These are phyloP conservation scores for Amaurobius ferox DNA, from an alignment of 2,888 invertebrate genomes.

Conservation along the genomic window DNA sequence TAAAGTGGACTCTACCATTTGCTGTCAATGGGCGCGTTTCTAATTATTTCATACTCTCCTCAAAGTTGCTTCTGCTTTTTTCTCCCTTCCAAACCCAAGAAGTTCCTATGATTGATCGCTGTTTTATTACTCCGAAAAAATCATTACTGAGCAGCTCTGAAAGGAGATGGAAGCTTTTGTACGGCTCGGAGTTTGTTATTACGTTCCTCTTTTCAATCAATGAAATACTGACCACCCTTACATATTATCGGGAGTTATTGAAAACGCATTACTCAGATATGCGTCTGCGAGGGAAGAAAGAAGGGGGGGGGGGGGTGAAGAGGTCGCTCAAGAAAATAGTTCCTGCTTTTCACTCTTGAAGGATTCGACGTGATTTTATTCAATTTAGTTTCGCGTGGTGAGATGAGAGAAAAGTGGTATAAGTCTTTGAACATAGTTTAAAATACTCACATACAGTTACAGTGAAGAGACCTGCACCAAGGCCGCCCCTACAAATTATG, in stretches of 20 bases:
- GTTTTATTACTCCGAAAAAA: constrained; percentile 8
- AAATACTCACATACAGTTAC: too few relatives aligned
- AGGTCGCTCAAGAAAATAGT: constrained; percentile 5
- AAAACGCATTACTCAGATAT: constrained; percentile 9
- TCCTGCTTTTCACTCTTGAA: constrained; percentile 2
- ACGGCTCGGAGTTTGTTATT: neutral
- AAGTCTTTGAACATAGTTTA: too few relatives aligned
- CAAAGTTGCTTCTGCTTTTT: neutral
- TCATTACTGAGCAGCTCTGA: neutral
- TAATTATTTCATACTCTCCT: neutral
- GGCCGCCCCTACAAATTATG: too few relatives aligned
- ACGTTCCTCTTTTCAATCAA: neutral
- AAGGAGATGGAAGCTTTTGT: constrained; percentile 2
- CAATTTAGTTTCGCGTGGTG: neutral
- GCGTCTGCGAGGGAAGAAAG: neutral
- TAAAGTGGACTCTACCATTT: too few relatives aligned
- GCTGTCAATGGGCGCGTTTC: neutral
- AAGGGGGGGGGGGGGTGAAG: neutral
- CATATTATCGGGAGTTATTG: neutral
- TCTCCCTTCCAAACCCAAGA: neutral
- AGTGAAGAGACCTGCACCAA: too few relatives aligned
- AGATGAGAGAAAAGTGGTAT: neutral
- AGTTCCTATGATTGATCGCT: constrained; percentile 1
- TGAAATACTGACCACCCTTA: constrained; percentile 3
- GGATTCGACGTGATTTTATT: neutral